Base-by-base conservation (phyloP, 2,888 invertebrate genomes). In the Sthenelais limicola region DNA sequence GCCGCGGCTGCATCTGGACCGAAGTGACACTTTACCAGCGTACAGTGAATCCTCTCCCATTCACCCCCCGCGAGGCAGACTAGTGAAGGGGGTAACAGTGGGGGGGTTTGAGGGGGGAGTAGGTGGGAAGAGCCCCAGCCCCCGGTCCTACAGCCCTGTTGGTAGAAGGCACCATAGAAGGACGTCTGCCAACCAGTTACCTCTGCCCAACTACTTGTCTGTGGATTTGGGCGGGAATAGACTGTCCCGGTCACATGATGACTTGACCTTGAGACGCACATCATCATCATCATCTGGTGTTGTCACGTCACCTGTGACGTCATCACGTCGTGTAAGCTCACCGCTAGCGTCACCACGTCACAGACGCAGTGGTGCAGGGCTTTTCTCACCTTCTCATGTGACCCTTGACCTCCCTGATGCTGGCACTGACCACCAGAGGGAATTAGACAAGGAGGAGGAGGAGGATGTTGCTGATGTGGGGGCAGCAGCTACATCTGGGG, bases 171-270 rank as follows among this genome's bases (percentile, higher is more conserved):
- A n/a, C n/a, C n/a, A n/a, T n/a, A n/a, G n/a, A 15, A 62, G 62
- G 24, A 62, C 62, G 5, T 62, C 62, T 9, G n/a, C 38, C 18
- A 38, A 26, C 21, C 56, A 56, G 32, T 26, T 62, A 1, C 62
- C 62, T 2, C 21, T 33, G 15, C 62, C n/a, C 21, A 21, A 35
- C 3, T 43, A 28, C 24, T 43, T 62, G 26, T 38, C 62, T 1
- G 62, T 62, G 35, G 24, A 62, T 28, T 12, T n/a, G n/a, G 38
- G 28, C 21, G n/a, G n/a, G n/a, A 5, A n/a, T 43, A 35, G 62
- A 15, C 62, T 62, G 3, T 62, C 35, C 5, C 12, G 62, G 62
- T 62, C 62, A 1, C 62, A 62, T 15, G 62, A 62, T 35, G 62
- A 62, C 38, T 43, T 62, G 3, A 62, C 26, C 18, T 7, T n/a